These are phyloP conservation scores for Borostomias antarcticus DNA, from an alignment of 2,797 vertebrate species.

Conservation along the genomic window DNA sequence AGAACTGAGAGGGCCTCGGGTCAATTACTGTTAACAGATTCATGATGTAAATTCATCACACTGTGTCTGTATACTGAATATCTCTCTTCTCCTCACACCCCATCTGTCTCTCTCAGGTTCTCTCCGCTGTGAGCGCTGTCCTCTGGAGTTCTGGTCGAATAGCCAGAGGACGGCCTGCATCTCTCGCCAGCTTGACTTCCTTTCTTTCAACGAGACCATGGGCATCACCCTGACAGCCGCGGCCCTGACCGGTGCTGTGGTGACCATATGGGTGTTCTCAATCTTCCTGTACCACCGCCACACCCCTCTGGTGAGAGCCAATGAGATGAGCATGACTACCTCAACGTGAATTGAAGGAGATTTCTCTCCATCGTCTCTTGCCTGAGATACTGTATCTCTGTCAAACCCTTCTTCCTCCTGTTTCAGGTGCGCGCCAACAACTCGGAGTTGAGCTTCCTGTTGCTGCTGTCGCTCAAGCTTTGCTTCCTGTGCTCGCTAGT, in stretches of 20 bases:
- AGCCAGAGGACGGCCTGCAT: conserved; percentile 60
- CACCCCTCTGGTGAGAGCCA: conserved; percentile 70
- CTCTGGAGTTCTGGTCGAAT: conserved; percentile 59
- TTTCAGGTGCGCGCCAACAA: conserved; percentile 69
- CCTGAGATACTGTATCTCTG: conserved; percentile 14
- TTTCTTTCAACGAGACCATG: conserved; percentile 55
- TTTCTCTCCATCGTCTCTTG: background rate
- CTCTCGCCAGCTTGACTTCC: conserved; percentile 56
- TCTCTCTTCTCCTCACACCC: background rate
- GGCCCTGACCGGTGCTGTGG: conserved; percentile 61
- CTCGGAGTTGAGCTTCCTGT: conserved; percentile 73
- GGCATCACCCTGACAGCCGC: conserved; percentile 55
- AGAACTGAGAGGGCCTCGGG: background rate
- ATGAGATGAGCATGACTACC: background rate
- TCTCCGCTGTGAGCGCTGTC: conserved; percentile 58
- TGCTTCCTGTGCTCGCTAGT: conserved; percentile 74
- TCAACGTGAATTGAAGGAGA: no score
- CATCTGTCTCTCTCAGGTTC: conserved; percentile 58
- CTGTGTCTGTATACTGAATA: background rate
- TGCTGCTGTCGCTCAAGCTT: conserved; percentile 70
- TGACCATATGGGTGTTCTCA: conserved; percentile 66
- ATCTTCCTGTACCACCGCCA: conserved; percentile 70
- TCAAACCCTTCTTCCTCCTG: conserved; percentile 55
- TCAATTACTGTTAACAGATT: background rate
- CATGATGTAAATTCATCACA: background rate